Base-by-base conservation (phyloP, 2,888 invertebrate species). In the Leptopterna dolabrata region DNA sequence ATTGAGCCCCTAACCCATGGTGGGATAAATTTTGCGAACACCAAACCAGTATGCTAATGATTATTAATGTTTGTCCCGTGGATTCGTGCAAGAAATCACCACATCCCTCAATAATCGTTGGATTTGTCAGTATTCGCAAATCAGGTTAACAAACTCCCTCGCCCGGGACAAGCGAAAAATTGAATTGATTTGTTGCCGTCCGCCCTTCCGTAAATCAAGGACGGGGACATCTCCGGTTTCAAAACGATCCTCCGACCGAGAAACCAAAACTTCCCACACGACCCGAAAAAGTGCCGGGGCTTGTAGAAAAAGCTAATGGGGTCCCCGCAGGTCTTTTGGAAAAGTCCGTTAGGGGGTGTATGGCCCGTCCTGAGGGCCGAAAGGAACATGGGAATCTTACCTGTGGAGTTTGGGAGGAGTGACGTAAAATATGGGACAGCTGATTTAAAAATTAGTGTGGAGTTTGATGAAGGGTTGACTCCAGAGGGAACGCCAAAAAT, bases 401-500 rank as follows among this genome's bases (percentile, higher is more conserved):
- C 45, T 78, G 45, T 11, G 14, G 45, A 13, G 78, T 13, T n/a
- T 78, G 41, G 6, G 78, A 24, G 47, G 78, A 78, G 47, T 78
- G 78, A 78, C 78, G 78, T 78, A 78, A 78, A 78, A 78, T 78
- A 78, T 78, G 78, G 45, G 76, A 76, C 76, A 76, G 76, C 19
- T 45, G 78, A 78, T 45, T 45, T 24, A 24, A 13, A 63, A 24
- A 9, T 63, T 63, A 24, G 24, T 24, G 63, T 63, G 63, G 63
- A 63, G 2, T 19, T 63, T 63, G 63, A 19, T 78, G 45, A 45
- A 78, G 78, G 73, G 36, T 73, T 36, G 19, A 16, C 36, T 36
- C 36, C 36, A 4, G 36, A 36, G 36, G 36, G 36, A 36, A 2
- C 36, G n/a, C n/a, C n/a, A n/a, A n/a, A n/a, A n/a, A n/a, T n/a